Conservation (phyloP, 2,797 vertebrate species). For the Pseudomugil tenellus region DNA sequence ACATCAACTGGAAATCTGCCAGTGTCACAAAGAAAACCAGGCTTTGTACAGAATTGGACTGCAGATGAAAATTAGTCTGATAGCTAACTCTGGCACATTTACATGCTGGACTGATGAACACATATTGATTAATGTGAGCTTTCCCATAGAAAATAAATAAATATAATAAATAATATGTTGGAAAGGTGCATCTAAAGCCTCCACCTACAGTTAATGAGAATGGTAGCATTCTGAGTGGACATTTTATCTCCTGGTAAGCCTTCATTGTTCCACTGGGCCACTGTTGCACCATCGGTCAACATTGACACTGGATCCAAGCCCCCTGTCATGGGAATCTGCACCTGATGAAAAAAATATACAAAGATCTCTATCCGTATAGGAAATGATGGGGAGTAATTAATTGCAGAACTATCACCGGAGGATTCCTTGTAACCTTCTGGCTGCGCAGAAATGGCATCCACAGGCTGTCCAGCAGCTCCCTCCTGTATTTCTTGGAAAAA, state of each 20-base stretch:
- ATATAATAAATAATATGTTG: too few relatives aligned
- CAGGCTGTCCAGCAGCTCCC: constrained; percentile 78
- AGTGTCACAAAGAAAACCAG: neutral
- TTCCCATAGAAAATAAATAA: too few relatives aligned
- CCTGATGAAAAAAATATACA: constrained; percentile 54
- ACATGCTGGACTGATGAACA: too few relatives aligned
- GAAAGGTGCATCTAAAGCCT: constrained; percentile 1
- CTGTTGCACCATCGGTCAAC: constrained; percentile 80
- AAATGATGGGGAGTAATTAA: neutral
- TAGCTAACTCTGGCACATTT: too few relatives aligned
- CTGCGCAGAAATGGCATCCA: constrained; percentile 79
- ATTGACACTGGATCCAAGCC: constrained; percentile 81
- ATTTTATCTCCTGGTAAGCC: constrained; percentile 81
- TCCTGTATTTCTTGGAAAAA: constrained; percentile 81
- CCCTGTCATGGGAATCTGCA: constrained; percentile 80
- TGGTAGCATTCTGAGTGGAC: constrained; percentile 83
- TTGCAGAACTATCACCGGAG: neutral
- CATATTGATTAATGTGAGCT: too few relatives aligned
- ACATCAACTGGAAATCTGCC: constrained; percentile 5
- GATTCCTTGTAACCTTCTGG: constrained; percentile 71
- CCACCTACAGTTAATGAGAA: constrained; percentile 78
- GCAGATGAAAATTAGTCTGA: too few relatives aligned
- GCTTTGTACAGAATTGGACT: neutral
- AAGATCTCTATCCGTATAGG: neutral
- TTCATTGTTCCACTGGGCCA: constrained; percentile 86